Evolutionary conservation across 2,113 vertebrate species (phyloP), one percentile per base, ranked within the genome.

Genomic region (Holacanthus passer): DNA sequence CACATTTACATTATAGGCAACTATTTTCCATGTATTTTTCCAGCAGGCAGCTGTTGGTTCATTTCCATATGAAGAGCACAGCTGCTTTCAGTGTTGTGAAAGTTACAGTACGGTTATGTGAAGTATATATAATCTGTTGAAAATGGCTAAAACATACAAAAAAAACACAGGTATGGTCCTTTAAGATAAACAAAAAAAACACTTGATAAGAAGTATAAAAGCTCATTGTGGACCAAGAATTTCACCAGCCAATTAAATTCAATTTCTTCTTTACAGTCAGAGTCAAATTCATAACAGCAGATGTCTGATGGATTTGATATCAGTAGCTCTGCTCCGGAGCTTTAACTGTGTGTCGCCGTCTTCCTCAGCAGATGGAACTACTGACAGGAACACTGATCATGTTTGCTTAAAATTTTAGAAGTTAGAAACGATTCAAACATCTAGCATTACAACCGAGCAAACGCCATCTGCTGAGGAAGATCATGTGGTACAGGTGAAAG

Each of bases 141-240:
- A 24, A 60, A 48, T n/a, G 20, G 43, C 32, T 39, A 41, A 27
- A 66, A 66, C 0, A 3, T 14, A 58, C 14, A 55, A 39, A 27
- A 64, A 60, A 62, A n/a, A 27, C 31, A 71, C 45, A 47, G 27
- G 37, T 7, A 60, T 73, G 41, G 47, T 74, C 32, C 59, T 75
- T 75, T 65, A 56, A 63, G 19, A 41, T 31, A 4, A 45, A 62
- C 13, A 14, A 41, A 59, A 39, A 60, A 50, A 55, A 55, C 29
- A 5, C 8, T 47, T 20, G 0, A 37, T 2, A 19, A 59, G 19
- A 12, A 41, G 29, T 35, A 35, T 47, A 29, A 45, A 47, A 59
- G 10, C 13, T 29, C 7, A 17, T 31, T 32, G 29, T 35, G 29
- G 13, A n/a, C 53, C 39, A 70, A 68, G 24, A 8, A 31, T 43